These are phyloP conservation scores for Abscondita cerata DNA, from an alignment of 2,888 invertebrate species.

Conservation along the genomic window DNA sequence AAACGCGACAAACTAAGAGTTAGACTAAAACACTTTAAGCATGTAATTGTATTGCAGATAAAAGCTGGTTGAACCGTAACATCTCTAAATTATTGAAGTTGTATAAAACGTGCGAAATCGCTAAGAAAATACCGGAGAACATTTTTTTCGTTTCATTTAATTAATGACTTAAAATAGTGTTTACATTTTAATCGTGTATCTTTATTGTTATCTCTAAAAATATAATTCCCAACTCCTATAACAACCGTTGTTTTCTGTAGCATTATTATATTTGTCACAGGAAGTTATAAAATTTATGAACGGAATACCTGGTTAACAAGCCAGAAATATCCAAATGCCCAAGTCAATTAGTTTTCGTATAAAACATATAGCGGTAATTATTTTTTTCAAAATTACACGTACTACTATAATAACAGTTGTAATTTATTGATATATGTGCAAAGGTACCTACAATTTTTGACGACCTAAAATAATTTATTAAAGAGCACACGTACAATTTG, in stretches of 20 bases:
- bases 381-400: neutral
- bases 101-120: neutral
- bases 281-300: constrained; percentile 27
- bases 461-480: constrained; percentile 22
- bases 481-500: constrained; percentile 23
- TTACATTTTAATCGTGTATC: constrained; percentile 7
- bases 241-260: constrained; percentile 6
- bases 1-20: too few relatives aligned
- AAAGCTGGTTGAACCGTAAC: constrained; percentile 22
- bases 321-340: constrained; percentile 18
- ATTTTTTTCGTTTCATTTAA: neutral
- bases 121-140: neutral
- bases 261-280: constrained; percentile 27
- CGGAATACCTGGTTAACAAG: constrained; percentile 20
- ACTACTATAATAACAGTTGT: constrained; percentile 15
- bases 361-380: constrained; percentile 13
- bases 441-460: constrained; percentile 15
- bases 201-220: constrained; percentile 10
- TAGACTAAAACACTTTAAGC: constrained; percentile 17
- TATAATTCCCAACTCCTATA: neutral
- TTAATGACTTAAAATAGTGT: constrained; percentile 5
- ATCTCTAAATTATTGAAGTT: constrained; percentile 18
- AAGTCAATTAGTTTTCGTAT: constrained; percentile 20
- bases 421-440: constrained; percentile 16
- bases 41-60: constrained; percentile 32